phyloP scores from a whole-genome alignment of 2,797 vertebrate genomes.

The Cephalopachus bancanus region DNA sequence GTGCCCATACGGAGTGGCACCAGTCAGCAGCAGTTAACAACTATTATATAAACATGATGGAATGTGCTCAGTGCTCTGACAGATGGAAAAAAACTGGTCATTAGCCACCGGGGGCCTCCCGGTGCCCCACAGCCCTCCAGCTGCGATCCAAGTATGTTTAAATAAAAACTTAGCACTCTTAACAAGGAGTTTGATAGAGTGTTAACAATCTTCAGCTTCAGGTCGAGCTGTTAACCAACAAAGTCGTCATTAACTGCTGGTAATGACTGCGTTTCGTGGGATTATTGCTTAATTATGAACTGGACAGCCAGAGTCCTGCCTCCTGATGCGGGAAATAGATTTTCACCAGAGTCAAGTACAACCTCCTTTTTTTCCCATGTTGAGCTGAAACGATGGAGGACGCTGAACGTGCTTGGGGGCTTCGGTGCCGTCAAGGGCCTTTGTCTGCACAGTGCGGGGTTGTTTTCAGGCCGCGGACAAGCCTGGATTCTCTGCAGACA shows the following conservation, averaged over 20 bases:
- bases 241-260: slow-evolving; percentile 90
- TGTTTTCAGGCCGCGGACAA: background rate
- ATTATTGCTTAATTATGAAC: slow-evolving; percentile 88
- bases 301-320: slow-evolving; percentile 76
- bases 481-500: slow-evolving; percentile 47
- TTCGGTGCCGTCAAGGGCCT: background rate
- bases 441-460: background rate
- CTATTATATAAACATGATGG: slow-evolving; percentile 88
- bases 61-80: slow-evolving; percentile 84
- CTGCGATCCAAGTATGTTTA: slow-evolving; percentile 87
- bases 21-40: slow-evolving; percentile 87
- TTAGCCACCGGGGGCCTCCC: slow-evolving; percentile 83
- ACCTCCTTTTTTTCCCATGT: background rate
- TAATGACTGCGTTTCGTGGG: slow-evolving; percentile 85
- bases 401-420: background rate
- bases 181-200: slow-evolving; percentile 92
- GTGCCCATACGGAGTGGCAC: slow-evolving; percentile 85
- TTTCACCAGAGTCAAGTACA: slow-evolving; percentile 51
- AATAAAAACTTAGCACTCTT: slow-evolving; percentile 88
- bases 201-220: slow-evolving; percentile 91
- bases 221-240: slow-evolving; percentile 90
- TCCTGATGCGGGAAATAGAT: slow-evolving; percentile 80
- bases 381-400: background rate
- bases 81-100: slow-evolving; percentile 86
- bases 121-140: slow-evolving; percentile 87